A percentile compares a stretch with the other conserved stretches of the same genome.
Evolutionary conservation across 1,140 invertebrate species (phyloP).

Genomic region (Homarus americanus): DNA sequence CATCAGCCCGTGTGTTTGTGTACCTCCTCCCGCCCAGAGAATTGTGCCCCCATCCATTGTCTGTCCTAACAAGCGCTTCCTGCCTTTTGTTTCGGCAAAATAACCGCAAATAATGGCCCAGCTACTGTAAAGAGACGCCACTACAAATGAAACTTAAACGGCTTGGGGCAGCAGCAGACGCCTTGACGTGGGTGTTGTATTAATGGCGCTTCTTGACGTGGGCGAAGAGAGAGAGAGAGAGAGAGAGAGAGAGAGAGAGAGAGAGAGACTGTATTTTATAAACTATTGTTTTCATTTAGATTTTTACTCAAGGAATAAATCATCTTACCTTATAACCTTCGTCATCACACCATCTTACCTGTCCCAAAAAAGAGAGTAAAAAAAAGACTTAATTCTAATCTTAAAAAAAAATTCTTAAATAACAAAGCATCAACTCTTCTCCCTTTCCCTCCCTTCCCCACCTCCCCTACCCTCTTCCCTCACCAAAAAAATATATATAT

Average conservation of each 20-base stretch:
- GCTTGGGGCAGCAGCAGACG: conserved; percentile 14
- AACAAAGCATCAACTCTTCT: too few relatives aligned
- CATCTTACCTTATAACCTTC: too few relatives aligned
- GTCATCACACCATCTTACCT: too few relatives aligned
- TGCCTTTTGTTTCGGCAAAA: conserved; percentile 70
- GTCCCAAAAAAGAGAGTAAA: too few relatives aligned
- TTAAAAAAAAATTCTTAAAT: conserved; percentile 1
- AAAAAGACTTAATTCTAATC: neutral
- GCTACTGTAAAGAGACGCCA: conserved; percentile 69
- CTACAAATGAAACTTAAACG: conserved; percentile 68
- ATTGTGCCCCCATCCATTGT: conserved; percentile 61
- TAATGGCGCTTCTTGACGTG: neutral
- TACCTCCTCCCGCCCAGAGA: conserved; percentile 27
- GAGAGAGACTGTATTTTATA: too few relatives aligned
- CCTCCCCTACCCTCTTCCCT: too few relatives aligned
- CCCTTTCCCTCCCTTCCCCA: too few relatives aligned
- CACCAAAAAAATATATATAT: too few relatives aligned
- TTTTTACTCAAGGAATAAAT: too few relatives aligned
- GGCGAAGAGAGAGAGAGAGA: neutral
- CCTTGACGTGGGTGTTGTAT: neutral
- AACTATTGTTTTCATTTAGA: too few relatives aligned
- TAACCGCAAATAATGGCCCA: conserved; percentile 71
- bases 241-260: conserved; percentile 7
- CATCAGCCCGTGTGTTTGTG: conserved; percentile 57
- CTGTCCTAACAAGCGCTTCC: conserved; percentile 65